phyloP scores from a whole-genome alignment of 2,797 vertebrate genomes.

The Remorina albescens region DNA sequence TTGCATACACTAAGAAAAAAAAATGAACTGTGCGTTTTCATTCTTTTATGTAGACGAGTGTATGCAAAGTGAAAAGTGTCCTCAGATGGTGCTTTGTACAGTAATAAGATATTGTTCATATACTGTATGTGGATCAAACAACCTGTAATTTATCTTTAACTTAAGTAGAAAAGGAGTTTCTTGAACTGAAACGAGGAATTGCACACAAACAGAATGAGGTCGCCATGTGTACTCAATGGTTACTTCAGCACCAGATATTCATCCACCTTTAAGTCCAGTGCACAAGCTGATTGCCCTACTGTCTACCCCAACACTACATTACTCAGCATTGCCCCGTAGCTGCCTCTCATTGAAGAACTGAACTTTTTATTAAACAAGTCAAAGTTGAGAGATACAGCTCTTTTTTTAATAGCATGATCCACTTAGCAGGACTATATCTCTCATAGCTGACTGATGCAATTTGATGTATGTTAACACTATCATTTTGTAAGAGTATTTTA shows the following conservation, averaged over 20 bases:
- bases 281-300: slow-evolving; percentile 82
- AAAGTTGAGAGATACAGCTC: slow-evolving; percentile 66
- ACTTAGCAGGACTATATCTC: slow-evolving; percentile 85
- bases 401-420: slow-evolving; percentile 84
- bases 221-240: slow-evolving; percentile 62
- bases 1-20: slow-evolving; percentile 73
- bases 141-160: slow-evolving; percentile 87
- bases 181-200: slow-evolving; percentile 71
- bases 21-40: slow-evolving; percentile 59
- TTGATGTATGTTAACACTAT: slow-evolving; percentile 89
- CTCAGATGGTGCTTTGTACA: slow-evolving; percentile 88
- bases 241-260: slow-evolving; percentile 65
- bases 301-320: slow-evolving; percentile 65
- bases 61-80: slow-evolving; percentile 82
- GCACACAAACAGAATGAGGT: slow-evolving; percentile 78
- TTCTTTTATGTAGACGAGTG: slow-evolving; percentile 68
- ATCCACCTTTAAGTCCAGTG: slow-evolving; percentile 85
- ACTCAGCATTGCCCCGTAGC: slow-evolving; percentile 56
- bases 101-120: slow-evolving; percentile 83
- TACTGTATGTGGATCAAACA: slow-evolving; percentile 79
- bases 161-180: slow-evolving; percentile 76
- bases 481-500: slow-evolving; percentile 91
- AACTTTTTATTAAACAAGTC: slow-evolving; percentile 67
- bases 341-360: slow-evolving; percentile 65
- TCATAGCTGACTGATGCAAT: slow-evolving; percentile 87